Percentiles rank a stretch among this genome's conserved stretches.
These are phyloP conservation scores for Charadrius vociferus DNA, from an alignment of 2,113 vertebrate species.

Conservation along the genomic window DNA sequence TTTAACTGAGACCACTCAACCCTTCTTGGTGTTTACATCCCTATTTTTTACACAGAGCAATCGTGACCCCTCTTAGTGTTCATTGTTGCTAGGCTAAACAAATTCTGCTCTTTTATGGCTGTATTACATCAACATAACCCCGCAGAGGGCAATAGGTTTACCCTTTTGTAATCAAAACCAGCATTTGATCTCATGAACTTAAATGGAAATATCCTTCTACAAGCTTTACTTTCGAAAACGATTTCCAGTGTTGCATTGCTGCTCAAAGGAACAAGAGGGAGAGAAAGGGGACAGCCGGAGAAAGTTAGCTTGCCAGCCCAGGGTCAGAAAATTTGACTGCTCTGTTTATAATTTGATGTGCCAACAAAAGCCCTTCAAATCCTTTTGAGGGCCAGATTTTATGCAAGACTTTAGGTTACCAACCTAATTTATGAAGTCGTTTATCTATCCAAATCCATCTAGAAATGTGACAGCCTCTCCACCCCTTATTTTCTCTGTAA, in stretches of 20 bases:
- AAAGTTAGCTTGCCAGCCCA: neutral
- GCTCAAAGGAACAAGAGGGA: neutral
- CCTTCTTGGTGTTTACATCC: neutral
- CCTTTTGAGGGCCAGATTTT: neutral
- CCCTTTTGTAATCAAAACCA: constrained; percentile 58
- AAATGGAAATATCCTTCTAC: constrained; percentile 18
- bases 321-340: neutral
- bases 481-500: neutral
- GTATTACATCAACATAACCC: constrained; percentile 42
- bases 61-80: constrained; percentile 26
- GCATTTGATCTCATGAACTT: constrained; percentile 54
- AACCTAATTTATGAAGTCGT: neutral
- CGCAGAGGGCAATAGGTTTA: constrained; percentile 47
- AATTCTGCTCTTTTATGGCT: constrained; percentile 45
- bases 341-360: neutral
- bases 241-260: neutral
- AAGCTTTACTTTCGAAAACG: neutral
- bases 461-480: neutral
- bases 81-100: constrained; percentile 59
- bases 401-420: neutral
- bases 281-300: neutral
- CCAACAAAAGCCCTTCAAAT: neutral
- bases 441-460: neutral
- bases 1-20: constrained; percentile 20
- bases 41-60: neutral